Conservation (phyloP, 1,140 invertebrate species). For the Hycleus cichorii region DNA sequence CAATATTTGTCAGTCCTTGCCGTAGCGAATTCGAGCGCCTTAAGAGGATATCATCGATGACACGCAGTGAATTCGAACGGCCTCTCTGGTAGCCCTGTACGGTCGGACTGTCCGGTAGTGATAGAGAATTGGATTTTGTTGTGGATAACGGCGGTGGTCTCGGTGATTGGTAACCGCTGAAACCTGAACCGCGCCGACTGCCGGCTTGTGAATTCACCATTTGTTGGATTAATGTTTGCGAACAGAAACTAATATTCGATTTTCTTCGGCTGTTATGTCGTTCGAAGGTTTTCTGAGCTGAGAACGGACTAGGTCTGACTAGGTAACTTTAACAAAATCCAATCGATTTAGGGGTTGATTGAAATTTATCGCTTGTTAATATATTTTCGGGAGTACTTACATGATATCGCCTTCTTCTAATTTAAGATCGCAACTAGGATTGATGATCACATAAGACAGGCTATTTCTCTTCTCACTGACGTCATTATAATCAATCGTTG, state of each 20-base stretch:
- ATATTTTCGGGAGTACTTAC: constrained; percentile 48
- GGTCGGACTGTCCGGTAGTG: constrained; percentile 78
- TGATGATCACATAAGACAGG: constrained; percentile 96
- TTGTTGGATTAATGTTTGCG: constrained; percentile 60
- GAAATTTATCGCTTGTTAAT: neutral
- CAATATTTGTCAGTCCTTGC: constrained; percentile 57
- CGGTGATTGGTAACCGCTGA: constrained; percentile 55
- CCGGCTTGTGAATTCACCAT: constrained; percentile 46
- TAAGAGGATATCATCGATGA: constrained; percentile 75
- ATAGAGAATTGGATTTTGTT: constrained; percentile 81
- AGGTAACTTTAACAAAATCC: constrained; percentile 57
- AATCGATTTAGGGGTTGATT: neutral
- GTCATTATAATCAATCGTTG: constrained; percentile 84
- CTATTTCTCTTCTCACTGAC: constrained; percentile 86
- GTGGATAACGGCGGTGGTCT: constrained; percentile 67
- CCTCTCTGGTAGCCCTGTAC: constrained; percentile 66
- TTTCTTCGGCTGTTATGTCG: constrained; percentile 83
- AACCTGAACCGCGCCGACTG: constrained; percentile 51
- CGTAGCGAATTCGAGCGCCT: constrained; percentile 75
- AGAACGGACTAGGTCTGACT: constrained; percentile 83
- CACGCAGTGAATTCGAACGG: constrained; percentile 75
- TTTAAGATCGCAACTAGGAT: constrained; percentile 94
- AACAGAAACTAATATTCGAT: constrained; percentile 85
- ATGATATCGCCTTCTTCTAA: constrained; percentile 94
- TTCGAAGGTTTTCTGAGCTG: constrained; percentile 89